phyloP scores from a whole-genome alignment of 2,888 invertebrate genomes.

The Gnatocerus cornutus region DNA sequence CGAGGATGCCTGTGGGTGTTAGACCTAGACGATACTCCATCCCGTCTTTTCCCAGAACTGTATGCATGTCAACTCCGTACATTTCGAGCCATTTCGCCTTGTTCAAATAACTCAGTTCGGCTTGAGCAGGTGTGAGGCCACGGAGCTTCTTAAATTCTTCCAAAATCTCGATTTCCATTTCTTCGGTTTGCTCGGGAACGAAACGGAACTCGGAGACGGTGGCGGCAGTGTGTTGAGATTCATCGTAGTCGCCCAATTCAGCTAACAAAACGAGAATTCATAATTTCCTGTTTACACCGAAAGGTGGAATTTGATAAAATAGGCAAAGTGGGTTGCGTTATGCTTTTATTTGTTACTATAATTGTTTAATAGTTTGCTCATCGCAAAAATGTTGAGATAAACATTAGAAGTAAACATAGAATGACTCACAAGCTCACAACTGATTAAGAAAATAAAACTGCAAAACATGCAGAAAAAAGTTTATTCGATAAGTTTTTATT shows the following conservation, averaged over 20 bases:
- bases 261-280: conserved; percentile 73
- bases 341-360: too few species aligned
- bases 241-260: conserved; percentile 98
- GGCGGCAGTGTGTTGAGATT: conserved; percentile 92
- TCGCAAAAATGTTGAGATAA: too few species aligned
- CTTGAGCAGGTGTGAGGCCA: conserved; percentile 94
- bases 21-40: conserved; percentile 97
- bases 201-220: conserved; percentile 99
- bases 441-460: too few species aligned
- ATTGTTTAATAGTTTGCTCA: too few species aligned
- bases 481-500: too few species aligned
- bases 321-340: too few species aligned
- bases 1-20: conserved; percentile 98
- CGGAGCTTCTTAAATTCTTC: conserved; percentile 92
- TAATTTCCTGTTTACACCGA: too few species aligned
- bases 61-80: conserved; percentile 99
- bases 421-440: too few species aligned
- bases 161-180: conserved; percentile 94
- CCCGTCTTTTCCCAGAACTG: conserved; percentile 96
- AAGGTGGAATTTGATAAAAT: too few species aligned
- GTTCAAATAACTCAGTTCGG: conserved; percentile 95
- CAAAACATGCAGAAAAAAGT: too few species aligned
- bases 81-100: conserved; percentile 97
- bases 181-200: conserved; percentile 96
- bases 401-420: too few species aligned